These are phyloP conservation scores for Brassicogethes aeneus DNA, from an alignment of 2,888 invertebrate species.

Conservation along the genomic window DNA sequence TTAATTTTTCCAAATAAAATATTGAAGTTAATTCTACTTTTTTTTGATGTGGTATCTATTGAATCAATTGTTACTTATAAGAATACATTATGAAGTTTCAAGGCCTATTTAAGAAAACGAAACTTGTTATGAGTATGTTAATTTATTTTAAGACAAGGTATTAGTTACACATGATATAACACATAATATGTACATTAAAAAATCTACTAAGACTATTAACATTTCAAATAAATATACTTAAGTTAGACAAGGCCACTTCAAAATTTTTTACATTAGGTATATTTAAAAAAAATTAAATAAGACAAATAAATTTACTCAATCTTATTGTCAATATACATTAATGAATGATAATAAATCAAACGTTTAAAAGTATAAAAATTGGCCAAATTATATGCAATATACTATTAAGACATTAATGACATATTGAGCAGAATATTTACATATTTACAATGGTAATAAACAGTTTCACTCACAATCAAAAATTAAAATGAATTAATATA, in stretches of 20 bases:
- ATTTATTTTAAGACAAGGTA: slow-evolving; percentile 23
- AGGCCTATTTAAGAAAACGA: too few relatives aligned
- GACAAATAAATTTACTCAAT: slow-evolving; percentile 1
- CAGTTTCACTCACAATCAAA: too few relatives aligned
- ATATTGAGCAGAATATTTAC: slow-evolving; percentile 25
- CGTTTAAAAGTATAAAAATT: background rate
- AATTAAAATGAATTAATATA: background rate
- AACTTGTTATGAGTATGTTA: slow-evolving; percentile 10
- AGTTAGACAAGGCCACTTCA: slow-evolving; percentile 30
- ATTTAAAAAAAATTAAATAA: slow-evolving; percentile 15
- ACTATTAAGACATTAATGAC: background rate
- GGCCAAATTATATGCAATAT: background rate
- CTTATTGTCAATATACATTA: slow-evolving; percentile 15
- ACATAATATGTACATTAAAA: slow-evolving; percentile 28
- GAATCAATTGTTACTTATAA: too few relatives aligned
- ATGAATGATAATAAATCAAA: background rate
- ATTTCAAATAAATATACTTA: slow-evolving; percentile 20
- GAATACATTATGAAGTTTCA: too few relatives aligned
- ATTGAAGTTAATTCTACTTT: too few relatives aligned
- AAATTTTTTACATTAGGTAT: slow-evolving; percentile 18
- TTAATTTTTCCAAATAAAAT: too few relatives aligned
- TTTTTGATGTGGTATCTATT: too few relatives aligned
- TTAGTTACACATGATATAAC: slow-evolving; percentile 30
- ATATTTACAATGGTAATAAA: slow-evolving; percentile 18
- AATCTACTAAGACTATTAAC: slow-evolving; percentile 26